Percentiles rank a stretch among this genome's conserved stretches.
These are phyloP conservation scores for Cacajao melanocephalus DNA, from an alignment of 2,797 vertebrate species.

Conservation along the genomic window DNA sequence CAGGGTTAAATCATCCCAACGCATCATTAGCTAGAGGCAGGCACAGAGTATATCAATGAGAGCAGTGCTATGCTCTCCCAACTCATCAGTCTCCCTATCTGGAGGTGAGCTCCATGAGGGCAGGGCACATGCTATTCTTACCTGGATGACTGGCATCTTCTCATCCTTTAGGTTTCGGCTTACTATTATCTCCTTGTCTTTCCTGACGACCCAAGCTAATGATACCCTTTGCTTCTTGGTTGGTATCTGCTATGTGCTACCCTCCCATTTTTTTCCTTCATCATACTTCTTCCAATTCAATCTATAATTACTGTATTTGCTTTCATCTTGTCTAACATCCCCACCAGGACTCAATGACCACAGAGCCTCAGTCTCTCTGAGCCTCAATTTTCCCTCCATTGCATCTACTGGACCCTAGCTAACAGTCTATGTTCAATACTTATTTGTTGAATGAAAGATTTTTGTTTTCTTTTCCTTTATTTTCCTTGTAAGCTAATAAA, in stretches of 20 bases:
- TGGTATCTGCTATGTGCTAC: no score
- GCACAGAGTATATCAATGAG: neutral
- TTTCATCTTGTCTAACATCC: neutral
- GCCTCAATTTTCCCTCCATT: neutral
- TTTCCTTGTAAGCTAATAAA: neutral
- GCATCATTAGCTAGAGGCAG: neutral
- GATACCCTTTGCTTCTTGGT: neutral
- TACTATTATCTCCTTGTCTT: neutral
- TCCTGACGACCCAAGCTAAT: neutral
- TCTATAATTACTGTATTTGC: neutral
- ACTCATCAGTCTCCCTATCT: neutral
- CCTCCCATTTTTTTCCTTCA: neutral
- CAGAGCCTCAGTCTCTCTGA: neutral
- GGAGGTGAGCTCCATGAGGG: neutral
- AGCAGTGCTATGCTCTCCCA: neutral
- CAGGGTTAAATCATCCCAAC: neutral
- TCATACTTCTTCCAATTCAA: neutral
- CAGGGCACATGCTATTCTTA: rapidly evolving
- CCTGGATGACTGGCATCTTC: neutral
- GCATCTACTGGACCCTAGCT: neutral
- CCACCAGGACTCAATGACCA: neutral
- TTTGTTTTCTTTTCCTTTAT: neutral
- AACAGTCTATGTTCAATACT: neutral
- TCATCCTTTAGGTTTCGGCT: neutral
- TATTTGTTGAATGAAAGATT: neutral